Evolutionary conservation across 1,140 invertebrate genomes (phyloP), one percentile per base, ranked within the genome.

Genomic region (Leptopilina boulardi): DNA sequence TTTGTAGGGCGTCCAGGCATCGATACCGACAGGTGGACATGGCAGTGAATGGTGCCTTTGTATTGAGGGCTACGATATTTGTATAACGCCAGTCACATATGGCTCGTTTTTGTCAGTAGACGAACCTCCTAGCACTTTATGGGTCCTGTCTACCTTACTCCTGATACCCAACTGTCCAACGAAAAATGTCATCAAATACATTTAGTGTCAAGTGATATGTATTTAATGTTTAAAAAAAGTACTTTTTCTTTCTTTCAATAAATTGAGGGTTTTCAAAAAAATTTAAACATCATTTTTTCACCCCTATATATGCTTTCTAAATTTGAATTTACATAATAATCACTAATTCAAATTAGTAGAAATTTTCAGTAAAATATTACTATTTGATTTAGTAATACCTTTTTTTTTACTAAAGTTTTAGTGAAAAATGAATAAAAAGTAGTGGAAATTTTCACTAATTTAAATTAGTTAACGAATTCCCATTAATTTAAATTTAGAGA

Each of bases 1-100:
- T 83, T 85, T 85, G 75, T 83, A 83, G 23, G 77, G 78, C 72
- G 70, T 85, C 80, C 79, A 56, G 76, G 78, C 78, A 72, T 70
- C 77, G 74, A 66, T 82, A 78, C 81, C 80, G 84, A 83, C 83
- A 84, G 83, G 83, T 75, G 77, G 74, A 30, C 56, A 66, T 66
- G 47, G 18, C 47, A 51, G 47, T 51, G 66, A 77, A 72, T 66
- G 66, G 47, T 66, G 23, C 56, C 56, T 30, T n/a, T 30, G 56
- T n/a, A 66, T 66, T 59, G 23, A 9, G 10, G 42, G 34, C 42
- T 56, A 77, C 44, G 76, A 78, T 82, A 82, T 82, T 83, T 83
- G 47, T 59, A 72, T 82, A 80, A 82, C 75, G 70, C 73, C 77
- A 66, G 34, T 11, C 42, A 59, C 71, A 70, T 76, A 70, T 44